Evolutionary conservation across 1,140 invertebrate genomes (phyloP), one percentile per base, ranked within the genome.

Genomic region (Coenobita brevimanus): DNA sequence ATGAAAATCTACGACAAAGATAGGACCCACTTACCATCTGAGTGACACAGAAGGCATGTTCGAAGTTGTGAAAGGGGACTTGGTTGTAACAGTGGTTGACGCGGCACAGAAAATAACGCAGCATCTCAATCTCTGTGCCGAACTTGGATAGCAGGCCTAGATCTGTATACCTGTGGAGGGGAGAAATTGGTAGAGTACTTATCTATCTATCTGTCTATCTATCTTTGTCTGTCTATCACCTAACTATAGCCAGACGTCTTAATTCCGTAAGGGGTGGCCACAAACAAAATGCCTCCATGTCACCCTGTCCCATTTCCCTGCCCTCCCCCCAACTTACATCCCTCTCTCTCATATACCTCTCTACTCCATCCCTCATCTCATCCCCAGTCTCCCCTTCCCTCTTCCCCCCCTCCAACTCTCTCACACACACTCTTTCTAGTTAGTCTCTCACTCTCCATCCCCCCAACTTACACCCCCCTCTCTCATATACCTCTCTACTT

Each of bases 51-150:
- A 97, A 97, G 91, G 96, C 97, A 92, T 97, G 97, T 71, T 96
- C 94, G 93, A 97, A 97, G 93, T 97, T 97, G 92, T 97, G 97
- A 93, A 97, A 97, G 69, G 97, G 97, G 91, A 97, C 96, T 92
- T 97, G 96, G 92, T 97, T 96, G 93, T 97, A 97, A 92, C 97
- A 96, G 92, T 97, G 96, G 92, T 97, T 97, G 54, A 97, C 96
- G 92, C 95, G 94, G 91, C 95, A 96, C 60, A 96, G 94, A 92
- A 96, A 96, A 91, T 95, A 95, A 69, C 95, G 93, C 57, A 96
- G 93, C n/a, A 94, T 94, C 67, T 94, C 93, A 91, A 96, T 94
- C 91, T 96, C 94, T 91, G 97, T 96, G 92, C 95, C 95, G 92
- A 97, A 97, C 92, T 95, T 96, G 90, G 94, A 93, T 76, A 95